Evolutionary conservation across 2,888 invertebrate genomes (phyloP).

Genomic region (Dicyrtoma fusca): DNA sequence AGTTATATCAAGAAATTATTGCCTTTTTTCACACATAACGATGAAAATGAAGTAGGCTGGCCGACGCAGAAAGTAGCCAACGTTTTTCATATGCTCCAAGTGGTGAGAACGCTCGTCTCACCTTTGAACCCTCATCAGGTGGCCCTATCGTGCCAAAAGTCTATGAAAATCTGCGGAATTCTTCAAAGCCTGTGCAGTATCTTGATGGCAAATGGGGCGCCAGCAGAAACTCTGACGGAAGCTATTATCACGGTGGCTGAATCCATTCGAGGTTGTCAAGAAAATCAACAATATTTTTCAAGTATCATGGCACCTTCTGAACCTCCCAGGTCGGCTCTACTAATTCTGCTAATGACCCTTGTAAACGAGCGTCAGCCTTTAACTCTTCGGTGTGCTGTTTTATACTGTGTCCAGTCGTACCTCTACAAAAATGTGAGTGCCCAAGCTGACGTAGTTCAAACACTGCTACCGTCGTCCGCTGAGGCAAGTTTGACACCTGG

Average conservation of each 20-base stretch:
- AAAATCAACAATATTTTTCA: slow-evolving; percentile 90
- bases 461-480: slow-evolving; percentile 82
- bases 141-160: slow-evolving; percentile 77
- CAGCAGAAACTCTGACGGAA: slow-evolving; percentile 93
- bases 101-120: slow-evolving; percentile 85
- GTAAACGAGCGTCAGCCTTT: slow-evolving; percentile 97
- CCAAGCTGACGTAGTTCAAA: slow-evolving; percentile 86
- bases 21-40: slow-evolving; percentile 81
- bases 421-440: slow-evolving; percentile 89
- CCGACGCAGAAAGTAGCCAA: slow-evolving; percentile 75
- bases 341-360: slow-evolving; percentile 96
- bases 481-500: slow-evolving; percentile 70
- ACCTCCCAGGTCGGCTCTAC: slow-evolving; percentile 88
- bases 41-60: slow-evolving; percentile 70
- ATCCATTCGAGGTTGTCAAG: slow-evolving; percentile 84
- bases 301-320: slow-evolving; percentile 87
- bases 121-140: slow-evolving; percentile 90
- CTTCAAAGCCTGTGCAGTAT: slow-evolving; percentile 83
- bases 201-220: slow-evolving; percentile 94
- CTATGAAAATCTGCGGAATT: slow-evolving; percentile 81
- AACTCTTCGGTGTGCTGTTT: slow-evolving; percentile 83
- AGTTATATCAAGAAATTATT: slow-evolving; percentile 85
- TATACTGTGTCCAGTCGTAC: slow-evolving; percentile 97
- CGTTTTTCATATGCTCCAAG: slow-evolving; percentile 59
- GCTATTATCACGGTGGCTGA: slow-evolving; percentile 95